Conservation (phyloP, 2,113 vertebrate species). For the Triplophysa dalaica region DNA sequence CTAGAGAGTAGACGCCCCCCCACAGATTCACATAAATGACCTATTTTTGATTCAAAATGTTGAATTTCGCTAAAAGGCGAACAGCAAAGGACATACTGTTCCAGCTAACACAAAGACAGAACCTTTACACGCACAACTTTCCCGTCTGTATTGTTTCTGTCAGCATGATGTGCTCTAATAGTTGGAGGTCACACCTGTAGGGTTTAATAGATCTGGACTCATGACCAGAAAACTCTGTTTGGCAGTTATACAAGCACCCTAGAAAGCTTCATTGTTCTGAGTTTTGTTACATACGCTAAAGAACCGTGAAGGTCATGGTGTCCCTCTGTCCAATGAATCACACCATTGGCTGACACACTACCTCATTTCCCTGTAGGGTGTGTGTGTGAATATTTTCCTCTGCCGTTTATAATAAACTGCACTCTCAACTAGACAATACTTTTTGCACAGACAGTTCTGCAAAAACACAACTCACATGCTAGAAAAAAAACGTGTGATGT, state of each 20-base stretch:
- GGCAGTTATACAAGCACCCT: not conserved
- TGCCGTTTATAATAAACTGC: conserved; percentile 17
- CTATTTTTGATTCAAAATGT: no score
- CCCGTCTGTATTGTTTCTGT: no score
- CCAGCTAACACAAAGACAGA: no score
- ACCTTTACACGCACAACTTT: no score
- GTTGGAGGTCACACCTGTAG: not conserved
- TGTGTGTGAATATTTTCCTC: not conserved
- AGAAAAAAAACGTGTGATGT: not conserved
- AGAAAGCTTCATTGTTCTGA: not conserved
- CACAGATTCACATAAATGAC: no score
- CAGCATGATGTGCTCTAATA: no score
- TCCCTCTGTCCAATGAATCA: conserved; percentile 35
- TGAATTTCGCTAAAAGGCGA: no score
- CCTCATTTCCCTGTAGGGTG: conserved; percentile 10
- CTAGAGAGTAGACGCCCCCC: no score
- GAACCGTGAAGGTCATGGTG: conserved; percentile 38
- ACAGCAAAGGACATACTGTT: no score
- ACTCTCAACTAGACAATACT: not conserved
- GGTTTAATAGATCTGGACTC: not conserved
- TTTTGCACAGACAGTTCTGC: not conserved
- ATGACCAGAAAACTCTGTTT: not conserved
- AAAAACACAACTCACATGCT: not conserved
- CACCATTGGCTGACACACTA: conserved; percentile 42
- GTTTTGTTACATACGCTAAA: conserved; percentile 8